A percentile compares a stretch with the other conserved stretches of the same genome.
Conservation (phyloP, 2,888 invertebrate genomes). For the Cataglyphis altisquamis region DNA sequence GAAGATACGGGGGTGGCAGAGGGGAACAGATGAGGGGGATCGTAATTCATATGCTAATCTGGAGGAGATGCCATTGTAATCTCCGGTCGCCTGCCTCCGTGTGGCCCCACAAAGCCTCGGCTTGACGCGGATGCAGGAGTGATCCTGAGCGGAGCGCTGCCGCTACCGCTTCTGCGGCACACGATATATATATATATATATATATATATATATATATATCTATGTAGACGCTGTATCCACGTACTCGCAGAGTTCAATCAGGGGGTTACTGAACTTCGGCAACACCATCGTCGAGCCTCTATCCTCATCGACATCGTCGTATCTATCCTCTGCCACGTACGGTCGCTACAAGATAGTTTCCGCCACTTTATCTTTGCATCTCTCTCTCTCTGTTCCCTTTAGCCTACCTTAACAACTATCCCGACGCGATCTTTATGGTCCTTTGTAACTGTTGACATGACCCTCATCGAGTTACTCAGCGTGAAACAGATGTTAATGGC, state of each 20-base stretch:
- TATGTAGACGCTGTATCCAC: conserved; percentile 80
- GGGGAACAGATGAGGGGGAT: conserved; percentile 72
- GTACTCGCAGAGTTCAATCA: conserved; percentile 80
- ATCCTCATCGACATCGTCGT: conserved; percentile 41
- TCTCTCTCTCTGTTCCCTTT: conserved; percentile 11
- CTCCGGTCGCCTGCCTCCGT: conserved; percentile 84
- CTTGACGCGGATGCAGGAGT: conserved; percentile 84
- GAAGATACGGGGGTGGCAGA: conserved; percentile 62
- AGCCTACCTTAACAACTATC: neutral
- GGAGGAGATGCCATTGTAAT: conserved; percentile 86
- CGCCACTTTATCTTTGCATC: conserved; percentile 42
- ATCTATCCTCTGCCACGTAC: conserved; percentile 42
- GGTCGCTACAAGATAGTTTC: conserved; percentile 40
- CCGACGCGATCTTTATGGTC: conserved; percentile 27
- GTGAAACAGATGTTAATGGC: conserved; percentile 24
- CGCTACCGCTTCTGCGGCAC: conserved; percentile 45
- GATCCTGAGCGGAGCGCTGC: conserved; percentile 78
- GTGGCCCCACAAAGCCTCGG: conserved; percentile 84
- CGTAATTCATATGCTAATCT: conserved; percentile 86
- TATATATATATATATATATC: conserved; percentile 69
- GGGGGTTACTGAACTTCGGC: conserved; percentile 80
- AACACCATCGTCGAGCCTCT: conserved; percentile 68
- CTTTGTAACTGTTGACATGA: conserved; percentile 16
- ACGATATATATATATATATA: conserved; percentile 64
- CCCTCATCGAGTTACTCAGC: conserved; percentile 15